Percentiles rank a stretch among this genome's conserved stretches.
phyloP scores from a whole-genome alignment of 1,140 invertebrate genomes.

The Streblospio benedicti region DNA sequence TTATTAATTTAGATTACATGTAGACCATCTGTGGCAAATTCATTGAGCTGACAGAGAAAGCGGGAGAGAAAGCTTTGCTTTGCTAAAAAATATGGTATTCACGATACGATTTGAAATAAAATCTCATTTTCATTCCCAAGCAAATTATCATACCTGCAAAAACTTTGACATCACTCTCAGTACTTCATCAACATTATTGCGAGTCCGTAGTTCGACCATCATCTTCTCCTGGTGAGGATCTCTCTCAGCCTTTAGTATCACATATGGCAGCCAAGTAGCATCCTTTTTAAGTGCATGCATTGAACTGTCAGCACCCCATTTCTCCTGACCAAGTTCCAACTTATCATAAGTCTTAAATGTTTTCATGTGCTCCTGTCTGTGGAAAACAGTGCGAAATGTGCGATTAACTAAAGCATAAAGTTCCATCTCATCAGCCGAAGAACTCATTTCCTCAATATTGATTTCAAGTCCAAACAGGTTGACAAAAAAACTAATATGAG shows the following conservation, averaged over 20 bases:
- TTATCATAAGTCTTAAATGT: slow-evolving; percentile 42
- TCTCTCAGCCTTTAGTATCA: slow-evolving; percentile 32
- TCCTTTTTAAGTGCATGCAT: slow-evolving; percentile 40
- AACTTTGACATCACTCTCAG: slow-evolving; percentile 37
- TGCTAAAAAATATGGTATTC: too few relatives aligned
- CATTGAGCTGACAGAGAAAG: too few relatives aligned
- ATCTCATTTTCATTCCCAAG: too few relatives aligned
- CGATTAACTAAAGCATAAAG: slow-evolving; percentile 41
- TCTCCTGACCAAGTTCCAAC: slow-evolving; percentile 37
- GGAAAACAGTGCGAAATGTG: slow-evolving; percentile 38
- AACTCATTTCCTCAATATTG: slow-evolving; percentile 36
- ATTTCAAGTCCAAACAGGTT: slow-evolving; percentile 41
- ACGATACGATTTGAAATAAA: too few relatives aligned
- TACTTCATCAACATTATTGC: slow-evolving; percentile 38
- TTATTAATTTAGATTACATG: too few relatives aligned
- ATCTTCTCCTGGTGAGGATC: slow-evolving; percentile 38
- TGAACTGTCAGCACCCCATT: slow-evolving; percentile 37
- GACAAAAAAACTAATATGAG: slow-evolving; percentile 37
- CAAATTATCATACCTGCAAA: too few relatives aligned
- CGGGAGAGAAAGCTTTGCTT: too few relatives aligned
- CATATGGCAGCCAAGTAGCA: slow-evolving; percentile 42
- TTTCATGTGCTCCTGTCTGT: slow-evolving; percentile 41
- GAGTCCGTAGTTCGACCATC: slow-evolving; percentile 33
- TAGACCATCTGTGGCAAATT: too few relatives aligned
- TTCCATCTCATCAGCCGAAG: slow-evolving; percentile 46